Evolutionary conservation across 2,888 invertebrate species (phyloP).

Genomic region (Drosophila borealis): DNA sequence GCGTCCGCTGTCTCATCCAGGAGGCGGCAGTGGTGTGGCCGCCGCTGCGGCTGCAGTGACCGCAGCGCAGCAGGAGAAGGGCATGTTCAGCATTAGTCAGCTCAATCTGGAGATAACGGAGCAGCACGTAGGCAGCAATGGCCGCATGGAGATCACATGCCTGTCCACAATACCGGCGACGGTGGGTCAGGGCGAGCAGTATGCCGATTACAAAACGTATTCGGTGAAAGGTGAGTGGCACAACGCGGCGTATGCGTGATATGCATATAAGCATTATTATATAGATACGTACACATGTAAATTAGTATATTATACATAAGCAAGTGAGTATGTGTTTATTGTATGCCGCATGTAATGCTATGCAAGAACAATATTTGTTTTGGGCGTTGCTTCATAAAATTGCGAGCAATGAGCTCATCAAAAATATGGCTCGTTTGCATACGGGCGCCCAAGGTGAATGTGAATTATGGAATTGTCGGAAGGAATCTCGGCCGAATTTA

Average conservation of each 20-base stretch:
- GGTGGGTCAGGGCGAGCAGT: slow-evolving; percentile 89
- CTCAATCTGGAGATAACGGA: slow-evolving; percentile 91
- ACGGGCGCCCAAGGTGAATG: slow-evolving; percentile 26
- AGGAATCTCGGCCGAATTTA: slow-evolving; percentile 68
- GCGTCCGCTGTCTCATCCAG: slow-evolving; percentile 78
- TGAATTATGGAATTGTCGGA: slow-evolving; percentile 60
- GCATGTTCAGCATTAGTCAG: slow-evolving; percentile 87
- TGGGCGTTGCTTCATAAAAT: slow-evolving; percentile 46
- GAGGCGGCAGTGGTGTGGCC: slow-evolving; percentile 82
- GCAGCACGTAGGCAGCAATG: slow-evolving; percentile 89
- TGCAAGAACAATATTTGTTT: slow-evolving; percentile 70
- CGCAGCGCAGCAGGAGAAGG: slow-evolving; percentile 81
- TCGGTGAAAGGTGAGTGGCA: slow-evolving; percentile 89
- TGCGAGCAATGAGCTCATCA: slow-evolving; percentile 73
- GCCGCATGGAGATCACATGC: slow-evolving; percentile 90
- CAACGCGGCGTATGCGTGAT: slow-evolving; percentile 53
- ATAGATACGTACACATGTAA: slow-evolving; percentile 7
- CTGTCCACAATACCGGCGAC: slow-evolving; percentile 92
- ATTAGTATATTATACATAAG: slow-evolving; percentile 3
- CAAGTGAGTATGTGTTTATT: slow-evolving; percentile 32
- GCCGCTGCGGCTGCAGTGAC: slow-evolving; percentile 82
- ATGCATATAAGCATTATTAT: slow-evolving; percentile 51
- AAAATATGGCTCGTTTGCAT: slow-evolving; percentile 59
- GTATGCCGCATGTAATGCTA: slow-evolving; percentile 49
- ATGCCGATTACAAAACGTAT: slow-evolving; percentile 90